A percentile compares a stretch with the other conserved stretches of the same genome.
phyloP scores from a whole-genome alignment of 1,140 invertebrate genomes.

The Ceratosolen fusciceps region DNA sequence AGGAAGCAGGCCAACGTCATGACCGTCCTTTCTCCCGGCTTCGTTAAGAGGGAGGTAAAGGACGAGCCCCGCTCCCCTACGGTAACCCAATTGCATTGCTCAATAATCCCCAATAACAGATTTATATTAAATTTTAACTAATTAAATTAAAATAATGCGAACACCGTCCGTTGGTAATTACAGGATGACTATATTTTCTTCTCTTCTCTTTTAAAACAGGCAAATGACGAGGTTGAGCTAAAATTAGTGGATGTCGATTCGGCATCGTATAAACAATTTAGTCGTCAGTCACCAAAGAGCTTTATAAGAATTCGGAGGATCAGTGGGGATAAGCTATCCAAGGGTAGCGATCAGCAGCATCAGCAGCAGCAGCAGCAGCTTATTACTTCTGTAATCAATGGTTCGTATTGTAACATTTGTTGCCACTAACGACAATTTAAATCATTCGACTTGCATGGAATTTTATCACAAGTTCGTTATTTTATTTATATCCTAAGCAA shows the following conservation, averaged over 20 bases:
- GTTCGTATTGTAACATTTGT: slow-evolving; percentile 22
- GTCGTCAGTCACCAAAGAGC: slow-evolving; percentile 25
- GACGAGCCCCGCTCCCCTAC: slow-evolving; percentile 14
- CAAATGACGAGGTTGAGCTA: background rate
- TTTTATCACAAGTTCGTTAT: too few relatives aligned
- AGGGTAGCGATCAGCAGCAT: slow-evolving; percentile 35
- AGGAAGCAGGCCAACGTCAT: slow-evolving; percentile 26
- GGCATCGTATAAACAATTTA: slow-evolving; percentile 2
- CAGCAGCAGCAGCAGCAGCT: too few relatives aligned
- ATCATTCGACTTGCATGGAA: too few relatives aligned
- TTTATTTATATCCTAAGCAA: background rate
- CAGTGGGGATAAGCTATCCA: slow-evolving; percentile 65
- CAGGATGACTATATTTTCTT: background rate
- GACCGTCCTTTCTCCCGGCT: slow-evolving; percentile 13
- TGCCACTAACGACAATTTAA: too few relatives aligned
- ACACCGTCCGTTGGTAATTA: too few relatives aligned
- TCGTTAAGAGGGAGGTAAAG: slow-evolving; percentile 32
- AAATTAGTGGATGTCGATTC: background rate
- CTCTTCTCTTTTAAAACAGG: background rate
- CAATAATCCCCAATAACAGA: too few relatives aligned
- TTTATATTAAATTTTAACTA: background rate
- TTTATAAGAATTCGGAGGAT: slow-evolving; percentile 65
- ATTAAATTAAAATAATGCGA: too few relatives aligned
- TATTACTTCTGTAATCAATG: slow-evolving; percentile 33
- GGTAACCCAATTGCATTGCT: background rate